These are phyloP conservation scores for Pomacea canaliculata DNA, from an alignment of 2,888 invertebrate species.

Conservation along the genomic window DNA sequence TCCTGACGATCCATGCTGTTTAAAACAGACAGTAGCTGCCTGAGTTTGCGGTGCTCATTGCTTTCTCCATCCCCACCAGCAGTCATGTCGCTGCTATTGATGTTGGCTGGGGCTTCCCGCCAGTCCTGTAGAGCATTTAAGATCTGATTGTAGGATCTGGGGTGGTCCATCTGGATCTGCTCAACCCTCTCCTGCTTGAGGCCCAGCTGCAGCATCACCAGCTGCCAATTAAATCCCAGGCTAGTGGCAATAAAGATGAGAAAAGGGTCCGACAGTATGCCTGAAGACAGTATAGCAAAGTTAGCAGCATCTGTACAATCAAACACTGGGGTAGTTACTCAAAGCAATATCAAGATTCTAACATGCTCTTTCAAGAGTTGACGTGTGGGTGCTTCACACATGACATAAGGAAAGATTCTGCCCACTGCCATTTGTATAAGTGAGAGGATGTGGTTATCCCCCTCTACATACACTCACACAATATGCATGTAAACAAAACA, in stretches of 20 bases:
- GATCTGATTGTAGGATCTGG: constrained; percentile 43
- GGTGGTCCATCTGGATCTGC: constrained; percentile 66
- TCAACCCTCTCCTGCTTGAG: constrained; percentile 69
- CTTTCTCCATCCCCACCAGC: constrained; percentile 21
- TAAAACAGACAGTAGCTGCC: constrained; percentile 40
- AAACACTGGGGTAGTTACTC: too few species aligned
- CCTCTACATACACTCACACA: too few species aligned
- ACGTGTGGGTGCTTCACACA: too few species aligned
- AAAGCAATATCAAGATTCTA: too few species aligned
- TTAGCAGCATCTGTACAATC: not conserved
- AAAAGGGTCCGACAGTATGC: constrained; percentile 51
- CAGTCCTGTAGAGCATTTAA: constrained; percentile 39
- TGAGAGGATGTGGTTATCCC: too few species aligned
- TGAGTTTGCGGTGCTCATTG: constrained; percentile 31
- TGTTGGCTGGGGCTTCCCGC: constrained; percentile 22
- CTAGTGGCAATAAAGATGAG: constrained; percentile 49
- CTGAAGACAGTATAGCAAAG: constrained; percentile 30
- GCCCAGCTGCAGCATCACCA: constrained; percentile 65
- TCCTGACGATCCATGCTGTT: constrained; percentile 30
- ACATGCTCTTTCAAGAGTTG: too few species aligned
- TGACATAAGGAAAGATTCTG: too few species aligned
- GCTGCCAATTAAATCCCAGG: constrained; percentile 69
- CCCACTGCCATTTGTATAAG: too few species aligned
- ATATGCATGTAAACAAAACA: too few species aligned
- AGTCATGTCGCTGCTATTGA: constrained; percentile 2